Evolutionary conservation across 2,113 vertebrate genomes (phyloP).

Genomic region (Semnornis frantzii): DNA sequence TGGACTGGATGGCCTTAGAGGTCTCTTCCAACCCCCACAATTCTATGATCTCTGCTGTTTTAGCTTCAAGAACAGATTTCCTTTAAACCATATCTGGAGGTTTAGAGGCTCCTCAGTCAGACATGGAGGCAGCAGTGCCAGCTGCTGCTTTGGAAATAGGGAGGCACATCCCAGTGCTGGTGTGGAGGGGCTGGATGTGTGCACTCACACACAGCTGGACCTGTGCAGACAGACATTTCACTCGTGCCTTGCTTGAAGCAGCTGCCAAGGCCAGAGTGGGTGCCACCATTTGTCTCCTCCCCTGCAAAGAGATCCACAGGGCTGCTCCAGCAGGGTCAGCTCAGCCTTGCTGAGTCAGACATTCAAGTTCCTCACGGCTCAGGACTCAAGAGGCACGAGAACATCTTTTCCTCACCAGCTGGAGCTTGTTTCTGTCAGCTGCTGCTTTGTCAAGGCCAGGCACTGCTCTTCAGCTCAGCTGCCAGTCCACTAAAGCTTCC

Average conservation of each 20-base stretch:
- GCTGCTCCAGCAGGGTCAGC: background rate
- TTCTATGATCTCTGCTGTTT: background rate
- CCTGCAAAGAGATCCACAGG: background rate
- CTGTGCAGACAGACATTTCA: background rate
- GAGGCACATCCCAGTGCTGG: fast-evolving
- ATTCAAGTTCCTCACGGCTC: background rate
- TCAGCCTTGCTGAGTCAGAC: background rate
- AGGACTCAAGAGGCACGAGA: background rate
- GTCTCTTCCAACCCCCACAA: too few relatives aligned
- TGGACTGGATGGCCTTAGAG: too few relatives aligned
- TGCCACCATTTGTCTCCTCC: fast-evolving
- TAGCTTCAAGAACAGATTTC: background rate
- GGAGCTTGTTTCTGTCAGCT: background rate
- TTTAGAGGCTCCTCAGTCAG: background rate
- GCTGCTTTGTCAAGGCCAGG: background rate
- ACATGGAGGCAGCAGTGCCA: background rate
- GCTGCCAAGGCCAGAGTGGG: fast-evolving
- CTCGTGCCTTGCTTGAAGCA: background rate
- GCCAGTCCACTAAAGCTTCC: background rate
- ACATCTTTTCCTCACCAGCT: background rate
- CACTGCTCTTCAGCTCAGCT: background rate
- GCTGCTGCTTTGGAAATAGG: background rate
- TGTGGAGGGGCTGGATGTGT: fast-evolving
- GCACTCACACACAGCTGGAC: too few relatives aligned
- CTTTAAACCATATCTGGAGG: background rate